A percentile compares a stretch with the other conserved stretches of the same genome.
These are phyloP conservation scores for Dromaius novaehollandiae DNA, from an alignment of 2,113 vertebrate species.

Conservation along the genomic window DNA sequence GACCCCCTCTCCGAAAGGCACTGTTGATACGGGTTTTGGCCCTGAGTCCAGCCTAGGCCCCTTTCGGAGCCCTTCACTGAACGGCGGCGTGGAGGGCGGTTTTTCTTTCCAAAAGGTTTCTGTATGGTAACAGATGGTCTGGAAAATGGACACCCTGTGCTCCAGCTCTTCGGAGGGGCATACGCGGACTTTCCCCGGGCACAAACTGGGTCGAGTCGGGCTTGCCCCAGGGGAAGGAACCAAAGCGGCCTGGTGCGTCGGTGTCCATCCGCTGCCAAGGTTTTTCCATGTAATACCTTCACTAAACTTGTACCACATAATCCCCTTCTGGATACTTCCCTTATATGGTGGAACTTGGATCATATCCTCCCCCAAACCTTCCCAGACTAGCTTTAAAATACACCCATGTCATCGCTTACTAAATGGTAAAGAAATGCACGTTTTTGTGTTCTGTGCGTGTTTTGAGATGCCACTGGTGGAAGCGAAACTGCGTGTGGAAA, in stretches of 20 bases:
- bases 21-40: not conserved
- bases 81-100: not conserved
- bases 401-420: not conserved
- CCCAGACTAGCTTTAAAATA: not conserved
- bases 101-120: not conserved
- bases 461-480: not conserved
- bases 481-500: not conserved
- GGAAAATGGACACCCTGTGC: not conserved
- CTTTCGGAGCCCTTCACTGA: too few relatives aligned
- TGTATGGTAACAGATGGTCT: not conserved
- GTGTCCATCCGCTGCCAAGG: fast-evolving
- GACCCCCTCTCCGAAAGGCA: too few relatives aligned
- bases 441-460: not conserved
- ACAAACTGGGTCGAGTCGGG: fast-evolving
- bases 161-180: not conserved
- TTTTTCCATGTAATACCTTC: not conserved
- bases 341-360: fast-evolving
- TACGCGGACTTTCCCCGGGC: not conserved
- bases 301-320: fast-evolving
- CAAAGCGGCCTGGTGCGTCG: too few relatives aligned
- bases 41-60: too few relatives aligned
- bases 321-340: fast-evolving
- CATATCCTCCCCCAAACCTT: fast-evolving
- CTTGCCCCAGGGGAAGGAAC: too few relatives aligned
- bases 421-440: not conserved